Evolutionary conservation across 2,888 invertebrate genomes (phyloP).

Genomic region (Tanypteryx hageni): DNA sequence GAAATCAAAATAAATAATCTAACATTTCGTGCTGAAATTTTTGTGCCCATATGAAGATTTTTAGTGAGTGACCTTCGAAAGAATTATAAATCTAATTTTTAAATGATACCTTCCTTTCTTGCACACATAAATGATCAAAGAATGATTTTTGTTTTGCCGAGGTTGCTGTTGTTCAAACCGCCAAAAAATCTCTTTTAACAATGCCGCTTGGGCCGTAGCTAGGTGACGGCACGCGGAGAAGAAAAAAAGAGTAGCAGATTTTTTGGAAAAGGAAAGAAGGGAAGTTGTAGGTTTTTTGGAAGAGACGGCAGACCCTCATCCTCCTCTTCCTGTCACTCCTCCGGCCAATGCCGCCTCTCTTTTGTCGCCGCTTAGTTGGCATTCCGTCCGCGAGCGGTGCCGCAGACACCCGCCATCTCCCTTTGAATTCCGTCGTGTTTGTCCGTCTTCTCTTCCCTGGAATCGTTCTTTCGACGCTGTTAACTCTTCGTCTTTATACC

Average conservation of each 20-base stretch:
- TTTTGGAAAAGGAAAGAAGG: neutral
- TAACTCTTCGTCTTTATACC: neutral
- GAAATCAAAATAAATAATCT: too few relatives aligned
- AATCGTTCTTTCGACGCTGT: neutral
- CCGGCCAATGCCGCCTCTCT: neutral
- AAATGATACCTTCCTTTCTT: too few relatives aligned
- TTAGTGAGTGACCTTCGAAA: too few relatives aligned
- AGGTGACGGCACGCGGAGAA: neutral
- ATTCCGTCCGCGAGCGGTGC: constrained; percentile 9
- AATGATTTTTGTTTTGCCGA: neutral
- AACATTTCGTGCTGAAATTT: too few relatives aligned
- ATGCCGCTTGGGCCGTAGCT: neutral
- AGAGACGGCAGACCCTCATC: neutral
- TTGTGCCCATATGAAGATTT: too few relatives aligned
- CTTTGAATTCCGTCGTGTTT: neutral
- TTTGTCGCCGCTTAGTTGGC: neutral
- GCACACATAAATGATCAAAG: neutral
- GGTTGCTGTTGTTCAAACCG: neutral
- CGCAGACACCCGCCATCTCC: neutral
- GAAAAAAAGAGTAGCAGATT: too few relatives aligned
- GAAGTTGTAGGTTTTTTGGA: neutral
- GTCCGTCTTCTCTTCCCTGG: neutral
- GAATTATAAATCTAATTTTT: too few relatives aligned
- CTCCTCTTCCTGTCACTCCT: neutral
- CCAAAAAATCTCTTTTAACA: neutral